These are phyloP conservation scores for Ceratosolen fusciceps DNA, from an alignment of 1,140 invertebrate genomes.

Conservation along the genomic window DNA sequence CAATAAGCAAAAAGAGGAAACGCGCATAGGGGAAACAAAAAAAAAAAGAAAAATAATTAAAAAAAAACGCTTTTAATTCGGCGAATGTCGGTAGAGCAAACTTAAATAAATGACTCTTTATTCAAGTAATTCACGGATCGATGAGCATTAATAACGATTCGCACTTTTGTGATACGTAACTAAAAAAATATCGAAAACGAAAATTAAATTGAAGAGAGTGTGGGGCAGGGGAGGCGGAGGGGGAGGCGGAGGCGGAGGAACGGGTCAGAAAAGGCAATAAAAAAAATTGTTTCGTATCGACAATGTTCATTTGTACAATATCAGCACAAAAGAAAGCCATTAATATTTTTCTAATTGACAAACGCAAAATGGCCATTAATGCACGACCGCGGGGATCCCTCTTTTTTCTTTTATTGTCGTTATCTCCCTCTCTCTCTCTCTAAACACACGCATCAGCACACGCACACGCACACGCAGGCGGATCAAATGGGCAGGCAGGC, in stretches of 20 bases:
- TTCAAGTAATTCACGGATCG: constrained; percentile 6
- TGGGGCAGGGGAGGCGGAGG: no score
- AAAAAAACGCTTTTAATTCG: background rate
- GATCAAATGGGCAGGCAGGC: no score
- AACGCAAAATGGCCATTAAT: constrained; percentile 19
- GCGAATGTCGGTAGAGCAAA: background rate
- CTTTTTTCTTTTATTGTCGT: background rate
- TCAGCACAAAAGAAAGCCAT: constrained; percentile 7
- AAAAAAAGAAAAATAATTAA: no score
- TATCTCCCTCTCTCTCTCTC: background rate
- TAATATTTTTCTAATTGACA: constrained; percentile 27
- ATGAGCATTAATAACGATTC: constrained; percentile 17
- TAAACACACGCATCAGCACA: no score
- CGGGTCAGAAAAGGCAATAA: no score
- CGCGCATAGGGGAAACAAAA: no score
- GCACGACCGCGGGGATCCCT: background rate
- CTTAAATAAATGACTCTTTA: constrained; percentile 17
- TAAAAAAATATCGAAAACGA: constrained; percentile 16
- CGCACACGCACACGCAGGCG: no score
- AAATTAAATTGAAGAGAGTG: no score
- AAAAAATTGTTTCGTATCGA: background rate
- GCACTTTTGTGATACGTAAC: background rate
- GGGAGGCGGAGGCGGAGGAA: no score
- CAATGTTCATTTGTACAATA: background rate
- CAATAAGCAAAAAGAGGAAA: no score